A percentile compares a stretch with the other conserved stretches of the same genome.
Evolutionary conservation across 2,888 invertebrate species (phyloP).

Genomic region (Rhyacophila evoluta): DNA sequence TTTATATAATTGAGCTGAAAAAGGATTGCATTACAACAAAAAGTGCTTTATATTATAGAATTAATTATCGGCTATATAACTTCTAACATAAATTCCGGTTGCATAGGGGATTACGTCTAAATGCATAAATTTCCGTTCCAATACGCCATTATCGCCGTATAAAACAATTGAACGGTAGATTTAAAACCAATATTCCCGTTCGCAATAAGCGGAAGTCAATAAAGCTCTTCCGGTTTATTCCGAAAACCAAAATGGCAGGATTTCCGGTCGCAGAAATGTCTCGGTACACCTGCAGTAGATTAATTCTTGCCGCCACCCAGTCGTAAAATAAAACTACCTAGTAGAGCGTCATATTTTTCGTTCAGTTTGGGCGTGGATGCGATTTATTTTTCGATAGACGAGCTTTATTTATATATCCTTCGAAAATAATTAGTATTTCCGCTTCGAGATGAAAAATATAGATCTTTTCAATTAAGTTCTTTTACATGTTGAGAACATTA

Average conservation of each 20-base stretch:
- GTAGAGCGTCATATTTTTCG: neutral
- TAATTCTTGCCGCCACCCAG: slow-evolving; percentile 4
- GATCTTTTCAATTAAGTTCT: no score
- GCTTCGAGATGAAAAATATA: no score
- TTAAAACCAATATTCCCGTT: slow-evolving; percentile 6
- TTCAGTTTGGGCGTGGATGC: neutral
- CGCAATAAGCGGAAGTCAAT: slow-evolving; percentile 14
- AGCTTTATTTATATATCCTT: neutral
- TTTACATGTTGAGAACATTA: no score
- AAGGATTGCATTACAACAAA: no score
- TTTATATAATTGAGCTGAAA: no score
- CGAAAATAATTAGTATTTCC: no score
- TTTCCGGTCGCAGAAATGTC: slow-evolving; percentile 10
- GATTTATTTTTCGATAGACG: neutral
- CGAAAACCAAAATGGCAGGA: neutral
- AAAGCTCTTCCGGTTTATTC: slow-evolving; percentile 18
- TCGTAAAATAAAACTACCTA: neutral
- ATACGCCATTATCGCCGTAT: neutral
- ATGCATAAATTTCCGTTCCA: neutral
- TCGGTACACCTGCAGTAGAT: slow-evolving; percentile 19
- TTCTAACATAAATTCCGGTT: no score
- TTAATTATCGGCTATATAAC: no score
- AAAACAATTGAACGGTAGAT: slow-evolving; percentile 1
- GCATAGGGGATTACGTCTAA: no score
- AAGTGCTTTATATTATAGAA: no score